Conservation (phyloP, 2,113 vertebrate genomes). For the Capra hircus region DNA sequence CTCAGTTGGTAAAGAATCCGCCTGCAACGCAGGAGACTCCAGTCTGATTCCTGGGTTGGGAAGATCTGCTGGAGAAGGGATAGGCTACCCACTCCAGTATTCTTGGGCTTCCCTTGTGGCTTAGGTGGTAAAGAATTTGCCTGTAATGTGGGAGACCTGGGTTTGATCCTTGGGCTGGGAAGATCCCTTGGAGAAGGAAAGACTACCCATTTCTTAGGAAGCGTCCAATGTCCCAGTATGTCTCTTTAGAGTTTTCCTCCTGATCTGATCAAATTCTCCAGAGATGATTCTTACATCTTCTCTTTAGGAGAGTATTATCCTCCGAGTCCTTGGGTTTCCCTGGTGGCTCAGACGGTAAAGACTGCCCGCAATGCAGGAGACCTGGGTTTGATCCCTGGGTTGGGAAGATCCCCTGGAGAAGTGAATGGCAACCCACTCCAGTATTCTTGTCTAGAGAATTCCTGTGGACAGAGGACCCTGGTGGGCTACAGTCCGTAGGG, state of each 20-base stretch:
- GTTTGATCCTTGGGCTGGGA: background rate
- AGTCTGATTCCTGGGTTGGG: background rate
- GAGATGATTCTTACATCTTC: background rate
- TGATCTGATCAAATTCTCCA: background rate
- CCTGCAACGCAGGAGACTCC: background rate
- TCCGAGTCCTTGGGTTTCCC: background rate
- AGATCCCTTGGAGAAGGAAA: background rate
- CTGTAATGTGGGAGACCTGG: background rate
- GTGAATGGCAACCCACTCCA: background rate
- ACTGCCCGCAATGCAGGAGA: background rate
- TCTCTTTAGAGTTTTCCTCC: background rate
- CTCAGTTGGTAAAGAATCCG: background rate
- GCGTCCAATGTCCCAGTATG: background rate
- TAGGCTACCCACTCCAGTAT: background rate
- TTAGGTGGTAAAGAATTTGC: background rate
- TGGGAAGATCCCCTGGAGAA: background rate
- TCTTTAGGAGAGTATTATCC: background rate
- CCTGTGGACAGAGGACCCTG: background rate
- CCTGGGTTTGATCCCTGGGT: background rate
- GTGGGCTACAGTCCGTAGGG: background rate
- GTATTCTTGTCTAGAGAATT: background rate
- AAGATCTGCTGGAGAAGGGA: background rate
- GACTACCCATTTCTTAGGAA: background rate
- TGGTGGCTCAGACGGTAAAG: background rate
- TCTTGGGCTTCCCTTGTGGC: background rate